Evolutionary conservation across 2,797 vertebrate species (phyloP).

Genomic region (Acanthurus leucopareius): DNA sequence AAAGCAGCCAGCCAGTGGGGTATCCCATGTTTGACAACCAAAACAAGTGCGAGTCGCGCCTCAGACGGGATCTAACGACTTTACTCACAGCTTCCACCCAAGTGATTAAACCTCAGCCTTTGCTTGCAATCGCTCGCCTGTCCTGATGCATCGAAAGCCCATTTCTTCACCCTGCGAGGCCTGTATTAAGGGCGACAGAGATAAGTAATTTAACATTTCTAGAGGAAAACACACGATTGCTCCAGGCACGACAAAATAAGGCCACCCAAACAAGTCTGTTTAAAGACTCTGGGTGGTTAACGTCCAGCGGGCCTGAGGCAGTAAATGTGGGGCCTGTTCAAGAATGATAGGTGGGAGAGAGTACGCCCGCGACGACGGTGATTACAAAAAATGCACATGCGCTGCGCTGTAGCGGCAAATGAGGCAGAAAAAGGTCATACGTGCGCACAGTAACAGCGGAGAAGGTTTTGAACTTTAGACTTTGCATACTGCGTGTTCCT

Average conservation of each 20-base stretch:
- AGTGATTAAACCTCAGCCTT: constrained; percentile 38
- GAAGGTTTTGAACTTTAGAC: neutral
- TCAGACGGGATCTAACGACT: constrained; percentile 43
- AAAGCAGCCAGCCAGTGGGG: neutral
- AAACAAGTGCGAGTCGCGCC: constrained; percentile 29
- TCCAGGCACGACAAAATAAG: constrained; percentile 61
- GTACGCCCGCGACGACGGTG: constrained; percentile 18
- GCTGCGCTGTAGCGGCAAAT: constrained; percentile 29
- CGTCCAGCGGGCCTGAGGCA: constrained; percentile 50
- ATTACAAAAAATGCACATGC: constrained; percentile 40
- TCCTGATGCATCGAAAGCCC: constrained; percentile 9
- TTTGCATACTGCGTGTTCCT: neutral
- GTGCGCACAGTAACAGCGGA: neutral
- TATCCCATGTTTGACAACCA: neutral
- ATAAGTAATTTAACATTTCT: constrained; percentile 53
- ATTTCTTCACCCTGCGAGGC: neutral
- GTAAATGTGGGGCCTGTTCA: constrained; percentile 37
- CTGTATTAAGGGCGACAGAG: constrained; percentile 36
- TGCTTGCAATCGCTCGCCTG: constrained; percentile 24
- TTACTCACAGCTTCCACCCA: constrained; percentile 38
- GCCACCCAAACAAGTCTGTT: constrained; percentile 44
- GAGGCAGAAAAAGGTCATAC: neutral
- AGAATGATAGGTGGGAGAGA: constrained; percentile 33
- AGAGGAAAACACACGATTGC: constrained; percentile 48
- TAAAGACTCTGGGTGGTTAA: constrained; percentile 40